Conservation (phyloP, 30 jellyfish, hydroid and myxozoan genomes). For the Aurelia aurita region DNA sequence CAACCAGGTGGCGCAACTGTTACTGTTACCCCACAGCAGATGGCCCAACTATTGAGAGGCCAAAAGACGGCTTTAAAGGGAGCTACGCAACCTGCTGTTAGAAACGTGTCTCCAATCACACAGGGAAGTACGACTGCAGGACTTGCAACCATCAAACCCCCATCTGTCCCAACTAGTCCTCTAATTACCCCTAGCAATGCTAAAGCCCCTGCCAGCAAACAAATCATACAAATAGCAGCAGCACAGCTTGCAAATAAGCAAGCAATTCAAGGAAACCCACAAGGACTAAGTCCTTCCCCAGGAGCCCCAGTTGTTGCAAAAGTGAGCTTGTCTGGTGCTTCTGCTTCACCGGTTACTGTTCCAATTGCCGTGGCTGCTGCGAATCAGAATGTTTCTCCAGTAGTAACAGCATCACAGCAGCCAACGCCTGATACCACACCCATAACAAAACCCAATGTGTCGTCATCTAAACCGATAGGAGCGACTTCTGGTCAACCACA, state of each 20-base stretch:
- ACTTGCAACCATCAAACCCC: constrained; percentile 75
- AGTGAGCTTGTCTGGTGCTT: constrained; percentile 9
- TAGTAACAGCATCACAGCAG: constrained; percentile 37
- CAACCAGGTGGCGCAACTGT: constrained; percentile 92
- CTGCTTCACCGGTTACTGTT: constrained; percentile 32
- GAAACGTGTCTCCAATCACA: constrained; percentile 66
- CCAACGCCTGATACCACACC: constrained; percentile 25
- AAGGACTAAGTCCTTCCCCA: constrained; percentile 37
- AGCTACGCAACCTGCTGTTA: constrained; percentile 73
- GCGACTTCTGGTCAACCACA: constrained; percentile 6
- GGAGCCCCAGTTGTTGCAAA: constrained; percentile 41
- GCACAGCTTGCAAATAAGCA: constrained; percentile 52
- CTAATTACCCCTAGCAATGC: constrained; percentile 39
- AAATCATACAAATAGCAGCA: constrained; percentile 48
- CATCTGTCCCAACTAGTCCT: constrained; percentile 46
- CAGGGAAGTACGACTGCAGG: constrained; percentile 80
- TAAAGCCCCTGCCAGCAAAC: constrained; percentile 44
- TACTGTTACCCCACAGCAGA: constrained; percentile 97
- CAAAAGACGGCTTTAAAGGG: constrained; percentile 84
- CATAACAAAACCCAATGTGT: constrained; percentile 15
- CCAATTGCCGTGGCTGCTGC: constrained; percentile 6
- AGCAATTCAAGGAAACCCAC: background rate
- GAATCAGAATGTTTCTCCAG: constrained; percentile 5
- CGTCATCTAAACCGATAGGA: constrained; percentile 27
- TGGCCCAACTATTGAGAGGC: constrained; percentile 95